phyloP scores from a whole-genome alignment of 2,113 vertebrate genomes.

The Oryzias celebensis region DNA sequence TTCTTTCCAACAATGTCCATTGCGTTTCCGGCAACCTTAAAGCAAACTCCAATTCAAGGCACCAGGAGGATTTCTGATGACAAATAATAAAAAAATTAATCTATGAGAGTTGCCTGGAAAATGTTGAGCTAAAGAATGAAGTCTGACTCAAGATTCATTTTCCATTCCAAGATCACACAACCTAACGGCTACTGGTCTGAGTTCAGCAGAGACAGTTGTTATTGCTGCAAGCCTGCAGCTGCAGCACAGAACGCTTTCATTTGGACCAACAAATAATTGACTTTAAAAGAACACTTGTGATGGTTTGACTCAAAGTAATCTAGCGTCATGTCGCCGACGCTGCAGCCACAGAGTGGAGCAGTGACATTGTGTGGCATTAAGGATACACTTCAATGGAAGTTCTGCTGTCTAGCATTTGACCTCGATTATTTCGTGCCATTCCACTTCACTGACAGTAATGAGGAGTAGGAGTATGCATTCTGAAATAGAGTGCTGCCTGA shows the following conservation, averaged over 20 bases:
- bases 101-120: slow-evolving; percentile 8
- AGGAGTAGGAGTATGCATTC: slow-evolving; percentile 30
- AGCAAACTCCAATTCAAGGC: too few relatives aligned
- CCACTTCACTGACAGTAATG: slow-evolving; percentile 23
- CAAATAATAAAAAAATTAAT: background rate
- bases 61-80: too few relatives aligned
- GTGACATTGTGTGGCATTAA: slow-evolving; percentile 14
- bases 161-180: slow-evolving; percentile 23
- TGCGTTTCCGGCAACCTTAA: too few relatives aligned
- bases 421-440: slow-evolving; percentile 29
- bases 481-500: slow-evolving; percentile 2
- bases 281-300: background rate
- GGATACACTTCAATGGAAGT: background rate
- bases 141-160: background rate
- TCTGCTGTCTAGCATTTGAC: slow-evolving; percentile 14
- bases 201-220: slow-evolving; percentile 9
- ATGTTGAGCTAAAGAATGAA: slow-evolving; percentile 9
- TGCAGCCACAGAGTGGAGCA: background rate
- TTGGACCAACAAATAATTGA: background rate
- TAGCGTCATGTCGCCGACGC: background rate
- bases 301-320: slow-evolving; percentile 4
- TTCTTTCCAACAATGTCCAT: too few relatives aligned
- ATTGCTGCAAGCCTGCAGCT: slow-evolving; percentile 3
- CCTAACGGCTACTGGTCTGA: slow-evolving; percentile 2
- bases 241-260: background rate